Evolutionary conservation across 1,140 invertebrate genomes (phyloP).

Genomic region (Calephelis virginiensis): DNA sequence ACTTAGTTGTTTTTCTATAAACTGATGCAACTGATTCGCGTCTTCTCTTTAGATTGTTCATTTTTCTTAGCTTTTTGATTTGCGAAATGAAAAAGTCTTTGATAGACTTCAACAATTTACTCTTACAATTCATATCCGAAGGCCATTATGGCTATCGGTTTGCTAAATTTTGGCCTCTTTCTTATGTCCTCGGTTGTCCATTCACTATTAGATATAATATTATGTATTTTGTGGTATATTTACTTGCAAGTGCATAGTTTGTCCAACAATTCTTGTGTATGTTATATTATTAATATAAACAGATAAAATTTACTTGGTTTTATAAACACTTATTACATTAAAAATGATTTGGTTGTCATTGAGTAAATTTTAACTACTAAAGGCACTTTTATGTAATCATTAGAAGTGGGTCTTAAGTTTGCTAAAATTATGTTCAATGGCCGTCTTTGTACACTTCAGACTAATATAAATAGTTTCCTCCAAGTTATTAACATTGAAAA

Average conservation of each 20-base stretch:
- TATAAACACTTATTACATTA: too few species aligned
- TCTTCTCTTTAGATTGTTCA: constrained; percentile 57
- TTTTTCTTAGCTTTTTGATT: constrained; percentile 36
- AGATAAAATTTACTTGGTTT: too few species aligned
- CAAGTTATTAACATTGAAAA: too few species aligned
- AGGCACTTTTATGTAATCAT: too few species aligned
- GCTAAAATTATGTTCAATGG: too few species aligned
- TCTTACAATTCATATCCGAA: constrained; percentile 42
- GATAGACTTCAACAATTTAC: constrained; percentile 29
- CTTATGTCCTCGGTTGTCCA: neutral
- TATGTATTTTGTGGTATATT: neutral
- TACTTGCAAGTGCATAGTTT: neutral
- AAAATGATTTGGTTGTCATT: too few species aligned
- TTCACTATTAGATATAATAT: neutral
- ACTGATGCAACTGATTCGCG: constrained; percentile 65
- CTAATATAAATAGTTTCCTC: too few species aligned
- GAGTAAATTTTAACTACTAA: too few species aligned
- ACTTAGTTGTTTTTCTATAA: constrained; percentile 67
- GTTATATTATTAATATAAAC: too few species aligned
- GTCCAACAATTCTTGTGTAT: neutral
- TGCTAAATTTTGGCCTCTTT: neutral
- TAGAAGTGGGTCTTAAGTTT: too few species aligned
- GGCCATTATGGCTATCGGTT: constrained; percentile 12
- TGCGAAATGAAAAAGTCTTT: constrained; percentile 32
- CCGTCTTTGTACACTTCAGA: too few species aligned